phyloP scores from a whole-genome alignment of 2,797 vertebrate species.

The Acipenser oxyrinchus region DNA sequence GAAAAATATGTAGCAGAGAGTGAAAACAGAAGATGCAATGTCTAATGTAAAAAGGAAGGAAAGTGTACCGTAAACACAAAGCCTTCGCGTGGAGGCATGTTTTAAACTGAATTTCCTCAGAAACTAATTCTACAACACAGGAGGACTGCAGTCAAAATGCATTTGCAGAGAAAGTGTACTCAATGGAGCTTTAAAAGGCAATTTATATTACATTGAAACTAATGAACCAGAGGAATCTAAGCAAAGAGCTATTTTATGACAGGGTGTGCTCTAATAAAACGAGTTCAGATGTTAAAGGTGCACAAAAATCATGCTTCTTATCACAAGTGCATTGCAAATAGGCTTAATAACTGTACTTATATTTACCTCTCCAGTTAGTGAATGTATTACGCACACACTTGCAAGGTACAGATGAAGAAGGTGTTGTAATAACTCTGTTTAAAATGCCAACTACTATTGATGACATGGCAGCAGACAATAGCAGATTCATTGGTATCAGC shows the following conservation, averaged over 20 bases:
- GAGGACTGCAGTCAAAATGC: not conserved
- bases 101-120: not conserved
- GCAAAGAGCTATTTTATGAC: not conserved
- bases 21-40: not conserved
- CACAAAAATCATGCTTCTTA: too few relatives aligned
- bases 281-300: too few relatives aligned
- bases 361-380: too few relatives aligned
- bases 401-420: too few relatives aligned
- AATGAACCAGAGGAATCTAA: not conserved
- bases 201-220: not conserved
- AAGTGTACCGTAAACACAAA: not conserved
- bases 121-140: conserved; percentile 5
- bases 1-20: not conserved
- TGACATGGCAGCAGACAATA: too few relatives aligned
- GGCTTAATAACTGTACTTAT: too few relatives aligned
- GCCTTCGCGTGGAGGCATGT: not conserved
- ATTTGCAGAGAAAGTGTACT: conserved; percentile 2
- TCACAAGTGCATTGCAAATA: too few relatives aligned
- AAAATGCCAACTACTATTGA: too few relatives aligned
- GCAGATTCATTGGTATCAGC: too few relatives aligned
- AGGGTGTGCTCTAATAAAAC: too few relatives aligned
- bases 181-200: conserved; percentile 4
- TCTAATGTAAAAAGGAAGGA: not conserved
- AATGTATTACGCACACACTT: too few relatives aligned
- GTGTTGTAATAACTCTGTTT: too few relatives aligned